Evolutionary conservation across 2,113 vertebrate genomes (phyloP).

Genomic region (Phylloscopus trochilus): DNA sequence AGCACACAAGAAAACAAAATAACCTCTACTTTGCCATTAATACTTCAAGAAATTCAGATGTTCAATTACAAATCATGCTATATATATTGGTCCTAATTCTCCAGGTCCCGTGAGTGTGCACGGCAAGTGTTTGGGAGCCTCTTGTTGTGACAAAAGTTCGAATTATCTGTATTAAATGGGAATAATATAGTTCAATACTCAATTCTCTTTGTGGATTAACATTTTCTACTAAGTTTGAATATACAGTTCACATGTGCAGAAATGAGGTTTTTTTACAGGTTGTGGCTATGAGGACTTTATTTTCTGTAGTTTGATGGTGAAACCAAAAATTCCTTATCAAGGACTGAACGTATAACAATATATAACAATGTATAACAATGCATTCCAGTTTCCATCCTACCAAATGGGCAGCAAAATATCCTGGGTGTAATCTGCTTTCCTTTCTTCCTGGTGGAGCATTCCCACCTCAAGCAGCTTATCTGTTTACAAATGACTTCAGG

Average conservation of each 20-base stretch:
- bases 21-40: neutral
- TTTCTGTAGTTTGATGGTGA: neutral
- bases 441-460: neutral
- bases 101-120: neutral
- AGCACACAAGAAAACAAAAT: neutral
- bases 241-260: neutral
- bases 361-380: neutral
- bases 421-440: neutral
- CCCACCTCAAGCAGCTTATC: neutral
- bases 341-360: neutral
- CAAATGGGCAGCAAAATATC: neutral
- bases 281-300: neutral
- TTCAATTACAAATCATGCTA: neutral
- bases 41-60: neutral
- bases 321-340: neutral
- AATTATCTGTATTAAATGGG: neutral
- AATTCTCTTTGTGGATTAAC: neutral
- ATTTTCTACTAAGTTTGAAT: neutral
- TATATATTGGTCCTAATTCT: neutral
- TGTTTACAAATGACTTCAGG: neutral
- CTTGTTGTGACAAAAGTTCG: neutral
- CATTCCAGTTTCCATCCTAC: neutral
- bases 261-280: neutral
- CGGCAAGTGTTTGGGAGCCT: neutral
- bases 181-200: neutral